These are phyloP conservation scores for Drosophila meridiana DNA, from an alignment of 2,888 invertebrate genomes.

Conservation along the genomic window DNA sequence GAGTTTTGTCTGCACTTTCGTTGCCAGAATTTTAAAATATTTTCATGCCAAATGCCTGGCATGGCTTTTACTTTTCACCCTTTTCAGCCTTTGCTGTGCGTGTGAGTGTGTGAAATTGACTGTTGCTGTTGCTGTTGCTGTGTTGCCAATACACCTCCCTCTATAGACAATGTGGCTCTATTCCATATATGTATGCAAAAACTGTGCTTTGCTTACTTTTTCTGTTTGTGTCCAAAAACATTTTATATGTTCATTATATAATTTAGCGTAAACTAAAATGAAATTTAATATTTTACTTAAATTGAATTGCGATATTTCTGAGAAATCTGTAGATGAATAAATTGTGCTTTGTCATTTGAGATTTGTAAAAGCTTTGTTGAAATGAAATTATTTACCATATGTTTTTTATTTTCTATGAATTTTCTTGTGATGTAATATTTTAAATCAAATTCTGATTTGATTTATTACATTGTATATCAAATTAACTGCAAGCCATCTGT, in stretches of 20 bases:
- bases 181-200: slow-evolving; percentile 3
- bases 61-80: slow-evolving; percentile 70
- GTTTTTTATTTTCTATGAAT: background rate
- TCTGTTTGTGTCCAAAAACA: slow-evolving; percentile 6
- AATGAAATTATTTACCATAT: background rate
- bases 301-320: slow-evolving; percentile 4
- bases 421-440: background rate
- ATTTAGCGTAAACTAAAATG: background rate
- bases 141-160: slow-evolving; percentile 30
- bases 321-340: background rate
- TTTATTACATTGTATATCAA: background rate
- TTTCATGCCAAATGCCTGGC: slow-evolving; percentile 60
- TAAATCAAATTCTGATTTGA: background rate
- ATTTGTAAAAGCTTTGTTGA: background rate
- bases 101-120: slow-evolving; percentile 35
- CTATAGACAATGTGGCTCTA: slow-evolving; percentile 10
- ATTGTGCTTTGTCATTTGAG: background rate
- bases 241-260: background rate
- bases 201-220: slow-evolving; percentile 12
- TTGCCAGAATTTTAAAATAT: slow-evolving; percentile 76
- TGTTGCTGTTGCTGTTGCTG: slow-evolving; percentile 36
- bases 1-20: slow-evolving; percentile 81
- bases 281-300: background rate
- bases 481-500: background rate
- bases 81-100: slow-evolving; percentile 50